Percentiles rank a stretch among this genome's conserved stretches.
Evolutionary conservation across 64 coral and sea anemone genomes (phyloP).

Genomic region (Porites lutea): DNA sequence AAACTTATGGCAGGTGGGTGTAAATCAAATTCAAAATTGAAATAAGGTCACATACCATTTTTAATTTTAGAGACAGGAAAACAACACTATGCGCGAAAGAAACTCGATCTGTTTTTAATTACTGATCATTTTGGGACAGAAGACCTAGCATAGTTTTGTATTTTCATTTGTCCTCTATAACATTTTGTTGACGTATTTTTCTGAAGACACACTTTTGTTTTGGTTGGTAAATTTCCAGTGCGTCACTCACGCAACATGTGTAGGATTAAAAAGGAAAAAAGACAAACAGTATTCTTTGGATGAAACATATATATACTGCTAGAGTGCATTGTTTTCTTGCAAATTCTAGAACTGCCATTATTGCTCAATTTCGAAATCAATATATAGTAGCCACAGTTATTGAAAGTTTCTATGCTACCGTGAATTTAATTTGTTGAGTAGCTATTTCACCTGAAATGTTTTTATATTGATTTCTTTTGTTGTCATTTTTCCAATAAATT

Average conservation of each 20-base stretch:
- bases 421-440: neutral
- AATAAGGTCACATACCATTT: conserved; percentile 12
- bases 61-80: neutral
- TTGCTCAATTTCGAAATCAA: no score
- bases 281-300: neutral
- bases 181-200: neutral
- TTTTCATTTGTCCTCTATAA: no score
- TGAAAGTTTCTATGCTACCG: neutral
- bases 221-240: neutral
- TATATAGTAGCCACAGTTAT: neutral
- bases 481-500: neutral
- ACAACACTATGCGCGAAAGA: neutral
- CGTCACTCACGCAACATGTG: neutral
- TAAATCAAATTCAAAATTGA: neutral
- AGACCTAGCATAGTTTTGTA: no score
- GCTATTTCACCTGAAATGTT: neutral
- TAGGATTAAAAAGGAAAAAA: neutral
- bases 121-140: no score
- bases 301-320: no score
- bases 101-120: no score
- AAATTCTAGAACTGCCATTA: neutral
- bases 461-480: no score
- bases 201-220: neutral
- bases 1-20: neutral
- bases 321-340: neutral